Evolutionary conservation across 2,113 vertebrate species (phyloP).

Genomic region (Motacilla tschutschensis): DNA sequence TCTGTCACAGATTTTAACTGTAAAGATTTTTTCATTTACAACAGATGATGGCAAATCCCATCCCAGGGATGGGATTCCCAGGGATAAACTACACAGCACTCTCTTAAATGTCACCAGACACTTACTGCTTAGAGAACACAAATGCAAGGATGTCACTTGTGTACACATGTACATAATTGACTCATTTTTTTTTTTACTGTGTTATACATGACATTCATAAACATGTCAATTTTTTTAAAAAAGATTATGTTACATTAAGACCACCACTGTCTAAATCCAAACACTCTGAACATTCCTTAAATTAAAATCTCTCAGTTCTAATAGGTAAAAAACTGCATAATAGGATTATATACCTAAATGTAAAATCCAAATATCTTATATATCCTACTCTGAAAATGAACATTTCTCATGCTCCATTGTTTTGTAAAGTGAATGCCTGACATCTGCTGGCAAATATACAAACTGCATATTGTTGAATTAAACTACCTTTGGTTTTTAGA

Average conservation of each 20-base stretch:
- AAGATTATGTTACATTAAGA: background rate
- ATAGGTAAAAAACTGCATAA: background rate
- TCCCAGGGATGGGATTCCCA: background rate
- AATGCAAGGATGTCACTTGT: background rate
- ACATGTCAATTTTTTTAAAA: background rate
- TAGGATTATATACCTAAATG: background rate
- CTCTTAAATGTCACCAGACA: background rate
- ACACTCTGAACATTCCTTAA: background rate
- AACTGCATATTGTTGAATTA: background rate
- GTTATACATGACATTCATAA: background rate
- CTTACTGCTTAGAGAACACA: background rate
- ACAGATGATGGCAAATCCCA: background rate
- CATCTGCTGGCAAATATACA: slow-evolving; percentile 65
- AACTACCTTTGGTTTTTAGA: background rate
- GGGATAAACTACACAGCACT: background rate
- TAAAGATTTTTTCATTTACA: background rate
- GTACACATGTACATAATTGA: background rate
- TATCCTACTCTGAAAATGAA: background rate
- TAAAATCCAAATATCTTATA: background rate
- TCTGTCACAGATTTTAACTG: background rate
- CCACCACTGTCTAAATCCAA: background rate
- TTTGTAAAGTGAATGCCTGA: slow-evolving; percentile 51
- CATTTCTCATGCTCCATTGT: background rate
- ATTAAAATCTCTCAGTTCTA: background rate
- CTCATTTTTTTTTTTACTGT: background rate